These are phyloP conservation scores for Clivina fossor DNA, from an alignment of 2,888 invertebrate genomes.

Conservation along the genomic window DNA sequence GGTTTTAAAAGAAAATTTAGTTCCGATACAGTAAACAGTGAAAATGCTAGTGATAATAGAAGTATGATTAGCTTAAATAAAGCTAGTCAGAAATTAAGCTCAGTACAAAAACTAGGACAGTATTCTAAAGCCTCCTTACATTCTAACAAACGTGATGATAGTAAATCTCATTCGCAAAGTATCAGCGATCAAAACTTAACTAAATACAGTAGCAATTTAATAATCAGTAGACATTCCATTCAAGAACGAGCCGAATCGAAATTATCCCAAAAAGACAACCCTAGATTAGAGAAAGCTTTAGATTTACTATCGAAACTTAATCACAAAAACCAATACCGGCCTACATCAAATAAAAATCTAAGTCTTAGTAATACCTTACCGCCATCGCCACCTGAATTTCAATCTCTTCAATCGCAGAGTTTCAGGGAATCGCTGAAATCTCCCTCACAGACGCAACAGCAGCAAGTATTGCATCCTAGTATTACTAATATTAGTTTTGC, in stretches of 20 bases:
- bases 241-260: slow-evolving; percentile 15
- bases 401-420: slow-evolving; percentile 47
- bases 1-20: slow-evolving; percentile 47
- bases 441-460: slow-evolving; percentile 45
- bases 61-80: slow-evolving; percentile 33
- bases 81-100: slow-evolving; percentile 23
- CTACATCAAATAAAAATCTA: slow-evolving; percentile 37
- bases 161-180: background rate
- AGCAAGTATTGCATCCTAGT: slow-evolving; percentile 48
- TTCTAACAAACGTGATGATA: slow-evolving; percentile 25
- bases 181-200: slow-evolving; percentile 24
- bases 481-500: slow-evolving; percentile 51
- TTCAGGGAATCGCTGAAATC: slow-evolving; percentile 43
- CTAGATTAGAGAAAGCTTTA: slow-evolving; percentile 35
- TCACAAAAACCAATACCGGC: slow-evolving; percentile 34
- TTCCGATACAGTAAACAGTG: slow-evolving; percentile 42
- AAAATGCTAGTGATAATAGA: slow-evolving; percentile 35
- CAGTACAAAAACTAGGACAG: slow-evolving; percentile 29
- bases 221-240: slow-evolving; percentile 30
- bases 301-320: slow-evolving; percentile 37
- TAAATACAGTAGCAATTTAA: slow-evolving; percentile 32
- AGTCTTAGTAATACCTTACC: slow-evolving; percentile 25
- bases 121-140: slow-evolving; percentile 35
- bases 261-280: slow-evolving; percentile 24
- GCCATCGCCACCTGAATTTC: slow-evolving; percentile 49